Percentiles rank a stretch among this genome's conserved stretches.
phyloP scores from a whole-genome alignment of 2,888 invertebrate genomes.

The Heliconius cydno region DNA sequence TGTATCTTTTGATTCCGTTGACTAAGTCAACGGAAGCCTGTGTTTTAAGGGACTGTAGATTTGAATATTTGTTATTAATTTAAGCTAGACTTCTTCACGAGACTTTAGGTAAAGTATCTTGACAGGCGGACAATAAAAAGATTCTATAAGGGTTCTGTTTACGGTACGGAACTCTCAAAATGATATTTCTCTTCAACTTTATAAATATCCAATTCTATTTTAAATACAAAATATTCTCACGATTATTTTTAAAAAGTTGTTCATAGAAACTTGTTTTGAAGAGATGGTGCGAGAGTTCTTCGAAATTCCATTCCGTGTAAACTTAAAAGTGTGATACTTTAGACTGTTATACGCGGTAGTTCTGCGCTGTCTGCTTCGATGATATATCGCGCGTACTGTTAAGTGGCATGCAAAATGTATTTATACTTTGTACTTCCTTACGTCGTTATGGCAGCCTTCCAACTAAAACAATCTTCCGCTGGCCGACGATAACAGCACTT shows the following conservation, averaged over 20 bases:
- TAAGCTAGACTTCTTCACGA: no score
- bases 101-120: no score
- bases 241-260: slow-evolving; percentile 3
- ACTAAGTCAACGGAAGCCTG: no score
- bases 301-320: slow-evolving; percentile 40
- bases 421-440: slow-evolving; percentile 81
- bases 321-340: slow-evolving; percentile 51
- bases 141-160: no score
- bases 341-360: slow-evolving; percentile 53
- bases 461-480: slow-evolving; percentile 81
- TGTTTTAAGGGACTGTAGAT: no score
- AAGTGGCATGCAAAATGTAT: slow-evolving; percentile 83
- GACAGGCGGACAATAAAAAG: no score
- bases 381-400: slow-evolving; percentile 75
- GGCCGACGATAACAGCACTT: slow-evolving; percentile 69
- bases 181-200: not conserved
- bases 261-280: slow-evolving; percentile 34
- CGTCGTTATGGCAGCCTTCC: slow-evolving; percentile 78
- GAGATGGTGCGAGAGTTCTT: slow-evolving; percentile 37
- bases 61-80: no score
- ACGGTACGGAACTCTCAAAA: no score
- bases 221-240: not conserved
- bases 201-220: not conserved
- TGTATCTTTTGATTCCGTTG: no score
- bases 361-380: slow-evolving; percentile 62